phyloP scores from a whole-genome alignment of 2,113 vertebrate species.

The Acanthochromis polyacanthus region DNA sequence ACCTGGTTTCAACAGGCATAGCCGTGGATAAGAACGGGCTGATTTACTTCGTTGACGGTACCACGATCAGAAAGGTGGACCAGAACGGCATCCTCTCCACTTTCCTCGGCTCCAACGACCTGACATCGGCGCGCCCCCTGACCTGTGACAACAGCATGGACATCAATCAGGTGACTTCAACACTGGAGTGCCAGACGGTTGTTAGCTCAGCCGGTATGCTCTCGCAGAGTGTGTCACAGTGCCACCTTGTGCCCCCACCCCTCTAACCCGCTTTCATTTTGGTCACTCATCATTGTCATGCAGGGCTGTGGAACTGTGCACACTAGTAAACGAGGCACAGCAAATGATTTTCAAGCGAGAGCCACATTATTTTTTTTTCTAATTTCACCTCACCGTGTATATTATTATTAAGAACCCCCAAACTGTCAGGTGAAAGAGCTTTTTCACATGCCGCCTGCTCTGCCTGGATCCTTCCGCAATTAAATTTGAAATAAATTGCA shows the following conservation, averaged over 20 bases:
- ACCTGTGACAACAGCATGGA: slow-evolving; percentile 98
- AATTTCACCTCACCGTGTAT: neutral
- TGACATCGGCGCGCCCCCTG: slow-evolving; percentile 94
- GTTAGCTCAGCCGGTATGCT: neutral
- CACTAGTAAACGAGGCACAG: neutral
- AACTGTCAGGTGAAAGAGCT: slow-evolving; percentile 22
- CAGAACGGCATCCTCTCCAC: slow-evolving; percentile 97
- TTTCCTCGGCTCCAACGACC: slow-evolving; percentile 95
- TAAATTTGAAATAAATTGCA: slow-evolving; percentile 59
- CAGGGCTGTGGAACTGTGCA: slow-evolving; percentile 25
- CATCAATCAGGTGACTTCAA: slow-evolving; percentile 91
- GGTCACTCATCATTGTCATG: slow-evolving; percentile 41
- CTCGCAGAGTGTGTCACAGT: slow-evolving; percentile 24
- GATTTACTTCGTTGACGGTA: slow-evolving; percentile 98
- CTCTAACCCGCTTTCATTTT: neutral
- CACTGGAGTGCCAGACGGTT: slow-evolving; percentile 3
- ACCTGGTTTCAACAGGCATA: slow-evolving; percentile 87
- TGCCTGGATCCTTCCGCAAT: slow-evolving; percentile 44
- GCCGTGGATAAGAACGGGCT: slow-evolving; percentile 95
- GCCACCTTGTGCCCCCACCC: slow-evolving; percentile 51
- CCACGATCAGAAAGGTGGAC: slow-evolving; percentile 97
- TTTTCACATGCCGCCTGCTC: slow-evolving; percentile 43
- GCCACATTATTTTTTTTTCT: neutral
- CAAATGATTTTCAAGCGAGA: slow-evolving; percentile 21
- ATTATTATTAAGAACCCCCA: slow-evolving; percentile 24